phyloP scores from a whole-genome alignment of 2,113 vertebrate genomes.

The Protomyctophum bolini region DNA sequence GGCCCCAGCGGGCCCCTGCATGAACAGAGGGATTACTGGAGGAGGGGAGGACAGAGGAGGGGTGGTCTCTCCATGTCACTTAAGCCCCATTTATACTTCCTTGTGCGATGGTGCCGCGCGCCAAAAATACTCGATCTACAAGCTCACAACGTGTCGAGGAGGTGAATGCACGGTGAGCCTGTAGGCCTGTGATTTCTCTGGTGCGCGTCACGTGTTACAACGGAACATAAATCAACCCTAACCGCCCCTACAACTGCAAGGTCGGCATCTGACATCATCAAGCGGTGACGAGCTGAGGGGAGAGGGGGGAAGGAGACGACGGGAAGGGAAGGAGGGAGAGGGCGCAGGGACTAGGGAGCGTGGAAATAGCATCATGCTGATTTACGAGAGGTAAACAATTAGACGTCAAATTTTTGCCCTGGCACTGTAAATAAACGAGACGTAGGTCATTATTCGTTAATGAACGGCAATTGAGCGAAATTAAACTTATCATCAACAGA shows the following conservation, averaged over 20 bases:
- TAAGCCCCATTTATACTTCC: slow-evolving; percentile 27
- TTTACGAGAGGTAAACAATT: slow-evolving; percentile 52
- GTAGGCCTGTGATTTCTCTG: no score
- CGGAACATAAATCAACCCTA: no score
- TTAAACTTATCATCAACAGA: slow-evolving; percentile 55
- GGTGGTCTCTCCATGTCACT: slow-evolving; percentile 59
- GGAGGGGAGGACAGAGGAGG: neutral
- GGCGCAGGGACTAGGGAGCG: neutral
- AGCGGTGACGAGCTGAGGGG: slow-evolving; percentile 16
- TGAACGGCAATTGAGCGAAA: slow-evolving; percentile 43
- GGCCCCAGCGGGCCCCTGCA: slow-evolving; percentile 71
- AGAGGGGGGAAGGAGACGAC: no score
- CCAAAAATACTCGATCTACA: no score
- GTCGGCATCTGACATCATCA: slow-evolving; percentile 65
- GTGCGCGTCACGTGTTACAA: no score
- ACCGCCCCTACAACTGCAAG: slow-evolving; percentile 24
- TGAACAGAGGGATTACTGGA: slow-evolving; percentile 69
- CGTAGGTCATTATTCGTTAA: slow-evolving; percentile 52
- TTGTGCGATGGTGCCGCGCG: no score
- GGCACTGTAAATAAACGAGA: slow-evolving; percentile 36
- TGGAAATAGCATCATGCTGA: slow-evolving; percentile 5
- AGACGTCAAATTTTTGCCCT: slow-evolving; percentile 34
- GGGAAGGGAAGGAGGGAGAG: neutral
- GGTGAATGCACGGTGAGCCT: no score
- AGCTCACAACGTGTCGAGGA: no score